Base-by-base conservation (phyloP, 1,140 invertebrate genomes). In the Nymphalis io region DNA sequence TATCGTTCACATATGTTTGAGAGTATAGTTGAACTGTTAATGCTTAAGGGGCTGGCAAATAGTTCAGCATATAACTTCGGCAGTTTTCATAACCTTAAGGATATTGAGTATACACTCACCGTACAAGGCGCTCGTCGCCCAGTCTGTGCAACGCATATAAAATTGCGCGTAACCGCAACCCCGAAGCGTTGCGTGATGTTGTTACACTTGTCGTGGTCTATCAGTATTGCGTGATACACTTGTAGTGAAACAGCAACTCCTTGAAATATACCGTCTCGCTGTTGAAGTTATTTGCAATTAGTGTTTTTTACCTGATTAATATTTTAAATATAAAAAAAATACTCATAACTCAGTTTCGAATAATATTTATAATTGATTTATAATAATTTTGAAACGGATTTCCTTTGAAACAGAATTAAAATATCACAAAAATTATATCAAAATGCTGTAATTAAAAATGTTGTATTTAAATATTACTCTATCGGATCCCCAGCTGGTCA, bases 211-310 rank as follows among this genome's bases (percentile, higher is more conserved):
- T 60, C 73, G 2, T 71, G 70, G 60, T 81, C 62, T 61, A 91
- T 66, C 38, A 91, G 33, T 4, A 66, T 67, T 4, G 83, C 68
- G 73, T 89, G 80, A 69, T 80, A 86, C 48, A 81, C 81, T 67
- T 91, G 89, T 1, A 91, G 70, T 0, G 77, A 75, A 3, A 70
- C 74, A 8, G 44, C 64, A 0, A 69, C 63, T 10, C 68, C 53
- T n/a, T 80, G 68, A 73, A 74, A 84, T 4, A 89, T 64, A 2
- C 89, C 89, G 55, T 91, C 89, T 1, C 89, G 78, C 89, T 91
- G 11, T 64, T 23, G 64, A 66, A n/a, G 55, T 39, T 21, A 40
- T 60, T 53, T 38, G 23, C 18, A 39, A 39, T 40, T 8, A 48
- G 12, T 53, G 11, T 12, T 44, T 44, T 0, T 0, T 16, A 20